A percentile compares a stretch with the other conserved stretches of the same genome.
These are phyloP conservation scores for Gymnorhina tibicen DNA, from an alignment of 2,113 vertebrate genomes.

Conservation along the genomic window DNA sequence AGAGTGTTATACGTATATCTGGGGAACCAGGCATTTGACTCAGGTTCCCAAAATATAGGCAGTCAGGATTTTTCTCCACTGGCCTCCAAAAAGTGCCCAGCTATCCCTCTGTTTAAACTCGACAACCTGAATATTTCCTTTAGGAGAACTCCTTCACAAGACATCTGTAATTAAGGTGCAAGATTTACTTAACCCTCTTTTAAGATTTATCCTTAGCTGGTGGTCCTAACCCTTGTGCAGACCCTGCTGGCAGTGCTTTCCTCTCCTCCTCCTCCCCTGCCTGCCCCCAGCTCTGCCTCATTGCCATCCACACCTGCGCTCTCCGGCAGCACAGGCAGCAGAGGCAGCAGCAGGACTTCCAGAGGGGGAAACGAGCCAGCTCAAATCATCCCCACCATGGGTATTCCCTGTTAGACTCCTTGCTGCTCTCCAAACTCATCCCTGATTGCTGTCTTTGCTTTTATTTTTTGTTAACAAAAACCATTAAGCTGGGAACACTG, in stretches of 20 bases:
- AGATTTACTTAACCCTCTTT: not conserved
- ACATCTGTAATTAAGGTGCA: not conserved
- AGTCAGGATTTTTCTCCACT: not conserved
- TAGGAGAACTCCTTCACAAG: not conserved
- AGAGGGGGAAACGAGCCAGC: not conserved
- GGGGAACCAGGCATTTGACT: not conserved
- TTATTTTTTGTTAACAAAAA: constrained; percentile 25
- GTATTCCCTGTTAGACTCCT: not conserved
- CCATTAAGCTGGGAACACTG: not conserved
- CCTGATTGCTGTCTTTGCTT: not conserved
- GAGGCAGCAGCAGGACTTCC: not conserved
- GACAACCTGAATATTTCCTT: not conserved
- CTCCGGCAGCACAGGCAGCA: not conserved
- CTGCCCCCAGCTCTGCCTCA: not conserved
- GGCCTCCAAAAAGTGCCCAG: not conserved
- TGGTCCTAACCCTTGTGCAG: not conserved
- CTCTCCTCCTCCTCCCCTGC: not conserved
- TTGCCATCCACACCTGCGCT: accelerated
- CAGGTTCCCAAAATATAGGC: not conserved
- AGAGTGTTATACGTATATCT: not conserved
- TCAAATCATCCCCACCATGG: accelerated
- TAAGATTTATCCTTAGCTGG: not conserved
- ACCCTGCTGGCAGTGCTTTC: not conserved
- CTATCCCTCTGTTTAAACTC: not conserved
- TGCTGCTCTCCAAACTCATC: not conserved